Base-by-base conservation (phyloP, 2,113 vertebrate genomes). In the Micronycteris hirsuta region DNA sequence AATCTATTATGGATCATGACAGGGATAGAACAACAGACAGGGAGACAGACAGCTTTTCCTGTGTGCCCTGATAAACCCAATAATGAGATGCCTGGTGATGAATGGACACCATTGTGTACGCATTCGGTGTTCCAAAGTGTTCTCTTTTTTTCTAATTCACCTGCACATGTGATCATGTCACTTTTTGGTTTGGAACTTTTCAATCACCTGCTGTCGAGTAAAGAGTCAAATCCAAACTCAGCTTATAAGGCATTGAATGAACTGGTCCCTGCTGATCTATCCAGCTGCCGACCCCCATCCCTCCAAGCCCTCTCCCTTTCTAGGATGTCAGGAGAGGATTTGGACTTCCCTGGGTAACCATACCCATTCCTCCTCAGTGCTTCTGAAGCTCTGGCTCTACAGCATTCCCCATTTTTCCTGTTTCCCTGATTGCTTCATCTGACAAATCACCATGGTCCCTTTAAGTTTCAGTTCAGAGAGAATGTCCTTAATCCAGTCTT, bases 401-500 rank as follows among this genome's bases (percentile, higher is more conserved):
- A 17, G 10, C 5, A 8, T 7, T 11, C 4, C 7, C 4, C 20
- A 1, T 1, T 19, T 20, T 41, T 47, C 47, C 49, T 41, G 19
- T 31, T 86, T 45, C 41, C 38, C 45, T 33, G 24, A 65, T 20
- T 61, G 91, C 38, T 67, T 61, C 45, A 78, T 38, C 45, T 73
- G 73, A 78, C 36, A 73, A 63, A 87, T 74, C 38, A n/a, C 36
- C n/a, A 63, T 3, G 31, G 82, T 49, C 19, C 19, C 12, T 86
- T 86, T 77, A 63, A 4, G 3, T 91, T 90, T 67, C 70, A 58
- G 10, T 86, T 70, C 17, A 82, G 43, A 74, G 24, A 61, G 7
- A n/a, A n/a, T 68, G 43, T 89, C 54, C 88, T 82, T 89, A 63
- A 33, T 86, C 43, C 70, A 73, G 28, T 49, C 80, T 63, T 87